Percentiles rank a stretch among this genome's conserved stretches.
Evolutionary conservation across 2,797 vertebrate genomes (phyloP).

Genomic region (Argya squamiceps): DNA sequence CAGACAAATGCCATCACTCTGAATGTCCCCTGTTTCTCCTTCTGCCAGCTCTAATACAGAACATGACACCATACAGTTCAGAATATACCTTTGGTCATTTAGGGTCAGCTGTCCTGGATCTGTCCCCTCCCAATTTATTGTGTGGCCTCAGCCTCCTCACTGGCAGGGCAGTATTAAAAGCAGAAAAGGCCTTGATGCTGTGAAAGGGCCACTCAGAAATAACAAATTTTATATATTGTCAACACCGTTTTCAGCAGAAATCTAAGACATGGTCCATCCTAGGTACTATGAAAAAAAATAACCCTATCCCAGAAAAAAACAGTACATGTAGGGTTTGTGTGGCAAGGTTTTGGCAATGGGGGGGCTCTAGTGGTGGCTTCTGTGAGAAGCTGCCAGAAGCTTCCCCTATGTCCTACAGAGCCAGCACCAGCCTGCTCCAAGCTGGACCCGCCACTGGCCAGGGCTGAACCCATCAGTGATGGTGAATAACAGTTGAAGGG

Average conservation of each 20-base stretch:
- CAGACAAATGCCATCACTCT: background rate
- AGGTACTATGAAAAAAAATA: background rate
- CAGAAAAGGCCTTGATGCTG: background rate
- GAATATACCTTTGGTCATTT: background rate
- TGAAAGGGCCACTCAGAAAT: background rate
- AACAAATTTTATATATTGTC: background rate
- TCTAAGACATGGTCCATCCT: background rate
- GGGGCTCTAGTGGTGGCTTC: background rate
- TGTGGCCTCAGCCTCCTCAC: rapidly evolving
- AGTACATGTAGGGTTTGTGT: background rate
- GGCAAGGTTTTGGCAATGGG: background rate
- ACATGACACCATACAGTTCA: rapidly evolving
- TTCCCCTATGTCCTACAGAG: background rate
- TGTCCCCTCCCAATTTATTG: background rate
- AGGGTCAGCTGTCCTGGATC: background rate
- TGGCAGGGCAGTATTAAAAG: background rate
- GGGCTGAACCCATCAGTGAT: background rate
- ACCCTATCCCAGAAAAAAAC: background rate
- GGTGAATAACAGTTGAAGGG: background rate
- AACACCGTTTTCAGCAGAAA: background rate
- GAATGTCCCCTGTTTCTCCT: background rate
- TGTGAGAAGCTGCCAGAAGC: background rate
- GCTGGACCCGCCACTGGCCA: no score
- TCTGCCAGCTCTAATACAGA: background rate
- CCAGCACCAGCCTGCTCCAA: background rate